Evolutionary conservation across 2,797 vertebrate genomes (phyloP).

Genomic region (Macrochelys suwanniensis): DNA sequence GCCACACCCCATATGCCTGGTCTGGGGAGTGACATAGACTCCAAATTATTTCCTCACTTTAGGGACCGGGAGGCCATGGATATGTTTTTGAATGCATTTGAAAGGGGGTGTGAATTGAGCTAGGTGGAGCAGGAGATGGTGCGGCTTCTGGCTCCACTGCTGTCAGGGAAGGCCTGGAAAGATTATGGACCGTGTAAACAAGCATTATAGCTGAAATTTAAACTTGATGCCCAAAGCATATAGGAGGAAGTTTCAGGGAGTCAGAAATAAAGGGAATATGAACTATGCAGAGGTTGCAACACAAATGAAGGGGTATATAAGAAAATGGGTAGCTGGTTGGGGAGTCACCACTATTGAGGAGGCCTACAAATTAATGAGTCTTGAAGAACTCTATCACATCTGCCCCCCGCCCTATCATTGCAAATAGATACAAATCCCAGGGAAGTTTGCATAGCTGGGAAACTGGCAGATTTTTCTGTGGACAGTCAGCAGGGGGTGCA

Average conservation of each 20-base stretch:
- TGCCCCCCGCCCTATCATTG: background rate
- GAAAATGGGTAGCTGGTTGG: background rate
- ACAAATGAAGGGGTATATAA: background rate
- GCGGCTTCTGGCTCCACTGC: background rate
- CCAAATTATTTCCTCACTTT: background rate
- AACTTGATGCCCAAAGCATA: background rate
- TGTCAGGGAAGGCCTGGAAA: background rate
- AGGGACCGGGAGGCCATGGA: background rate
- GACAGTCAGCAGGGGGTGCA: background rate
- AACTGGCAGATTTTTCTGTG: background rate
- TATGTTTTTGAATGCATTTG: background rate
- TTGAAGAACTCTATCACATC: background rate
- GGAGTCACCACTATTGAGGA: background rate
- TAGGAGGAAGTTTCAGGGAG: background rate
- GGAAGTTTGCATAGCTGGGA: background rate
- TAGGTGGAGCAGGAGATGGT: background rate
- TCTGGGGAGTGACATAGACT: background rate
- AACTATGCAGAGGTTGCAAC: background rate
- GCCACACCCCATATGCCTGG: background rate
- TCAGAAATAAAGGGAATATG: background rate
- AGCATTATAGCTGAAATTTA: background rate
- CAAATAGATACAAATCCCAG: background rate
- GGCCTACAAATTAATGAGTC: background rate
- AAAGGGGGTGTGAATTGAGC: background rate
- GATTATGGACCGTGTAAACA: background rate